Conservation (phyloP, 1,140 invertebrate species). For the Nasonia giraulti region DNA sequence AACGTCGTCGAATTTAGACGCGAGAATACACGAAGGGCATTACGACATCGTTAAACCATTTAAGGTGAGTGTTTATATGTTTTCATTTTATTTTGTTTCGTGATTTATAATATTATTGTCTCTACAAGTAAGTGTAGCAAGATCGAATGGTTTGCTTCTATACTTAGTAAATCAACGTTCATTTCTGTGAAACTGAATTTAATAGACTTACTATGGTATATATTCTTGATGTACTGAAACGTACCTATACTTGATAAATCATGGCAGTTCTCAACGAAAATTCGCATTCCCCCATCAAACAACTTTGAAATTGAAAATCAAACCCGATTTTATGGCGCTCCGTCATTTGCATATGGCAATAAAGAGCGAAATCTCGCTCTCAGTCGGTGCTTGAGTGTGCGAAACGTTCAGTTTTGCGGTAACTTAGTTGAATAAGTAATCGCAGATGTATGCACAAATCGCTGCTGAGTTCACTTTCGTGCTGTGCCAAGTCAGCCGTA, state of each 20-base stretch:
- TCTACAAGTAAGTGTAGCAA: background rate
- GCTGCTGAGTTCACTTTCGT: background rate
- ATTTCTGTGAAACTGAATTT: background rate
- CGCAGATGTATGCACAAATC: background rate
- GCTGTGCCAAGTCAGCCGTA: background rate
- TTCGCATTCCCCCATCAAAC: background rate
- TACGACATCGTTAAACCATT: slow-evolving; percentile 74
- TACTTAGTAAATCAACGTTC: background rate
- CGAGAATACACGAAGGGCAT: slow-evolving; percentile 70
- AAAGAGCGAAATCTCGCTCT: slow-evolving; percentile 15
- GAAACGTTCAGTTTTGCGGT: slow-evolving; percentile 35
- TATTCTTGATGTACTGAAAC: background rate
- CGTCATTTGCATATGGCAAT: background rate
- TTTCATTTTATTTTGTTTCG: background rate
- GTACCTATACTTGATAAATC: background rate
- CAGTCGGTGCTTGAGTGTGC: background rate
- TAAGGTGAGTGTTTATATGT: slow-evolving; percentile 64
- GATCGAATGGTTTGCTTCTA: background rate
- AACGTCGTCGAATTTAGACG: slow-evolving; percentile 66
- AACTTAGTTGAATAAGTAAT: slow-evolving; percentile 18
- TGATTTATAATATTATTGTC: background rate
- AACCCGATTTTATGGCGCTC: background rate
- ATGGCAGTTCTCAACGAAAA: background rate
- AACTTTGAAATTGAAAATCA: background rate
- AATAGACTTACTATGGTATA: background rate